Base-by-base conservation (phyloP, 2,113 vertebrate genomes). In the Trematomus loennbergii region DNA sequence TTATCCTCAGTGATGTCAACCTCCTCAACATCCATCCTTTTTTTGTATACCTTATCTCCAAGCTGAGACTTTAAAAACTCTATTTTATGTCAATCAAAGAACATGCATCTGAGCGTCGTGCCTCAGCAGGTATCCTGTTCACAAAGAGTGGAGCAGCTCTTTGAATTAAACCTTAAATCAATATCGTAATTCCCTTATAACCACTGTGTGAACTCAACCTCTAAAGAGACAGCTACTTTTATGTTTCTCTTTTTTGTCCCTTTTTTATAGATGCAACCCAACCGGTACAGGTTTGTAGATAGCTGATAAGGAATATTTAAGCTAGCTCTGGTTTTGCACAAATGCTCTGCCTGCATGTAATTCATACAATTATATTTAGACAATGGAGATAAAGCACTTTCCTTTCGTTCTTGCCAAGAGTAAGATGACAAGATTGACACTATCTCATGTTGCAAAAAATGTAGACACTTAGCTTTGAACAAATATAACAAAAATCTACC, bases 41-140 rank as follows among this genome's bases (percentile, higher is more conserved):
- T 40, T 20, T 29, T 10, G 22, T 10, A 22, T 25, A 22, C 33
- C 25, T 46, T 6, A 12, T 2, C 16, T 52, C 25, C 22, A 2
- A 29, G 11, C 45, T 12, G 20, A 81, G 66, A 67, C 20, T 20
- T 18, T 59, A 57, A 22, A 69, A 71, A 75, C 77, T 85, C 70
- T 2, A 4, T 81, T 81, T 66, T 4, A 70, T 45, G n/a, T 79
- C 12, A 66, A 50, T 77, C 59, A 67, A 67, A 79, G 40, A 20
- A 29, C 45, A 52, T 67, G 36, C 46, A 12, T 43, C 64, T 1
- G 13, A 45, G 67, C 12, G 16, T 72, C 52, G 10, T 49, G 65
- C 40, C 57, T 70, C 54, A 66, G 80, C 60, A 57, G 57, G 62
- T 76, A 20, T 60, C 49, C 53, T 52, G 52, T 45, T 16, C 29